A percentile compares a stretch with the other conserved stretches of the same genome.
These are phyloP conservation scores for Drosophila nigricruria DNA, from an alignment of 2,888 invertebrate species.

Conservation along the genomic window DNA sequence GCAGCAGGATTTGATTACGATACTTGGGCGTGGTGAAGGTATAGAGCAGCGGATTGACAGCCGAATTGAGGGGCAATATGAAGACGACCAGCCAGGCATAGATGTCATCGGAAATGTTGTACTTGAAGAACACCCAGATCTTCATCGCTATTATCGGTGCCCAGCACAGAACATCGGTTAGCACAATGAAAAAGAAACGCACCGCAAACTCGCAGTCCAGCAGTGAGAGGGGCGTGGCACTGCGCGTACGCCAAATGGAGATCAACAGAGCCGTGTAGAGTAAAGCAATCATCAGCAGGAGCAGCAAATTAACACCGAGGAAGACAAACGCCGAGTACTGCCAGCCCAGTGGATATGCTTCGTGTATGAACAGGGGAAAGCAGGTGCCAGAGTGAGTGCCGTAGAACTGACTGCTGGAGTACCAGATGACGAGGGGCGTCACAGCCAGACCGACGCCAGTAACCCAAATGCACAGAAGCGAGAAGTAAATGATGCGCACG, in stretches of 20 bases:
- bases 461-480: conserved; percentile 87
- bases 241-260: conserved; percentile 88
- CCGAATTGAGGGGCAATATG: conserved; percentile 89
- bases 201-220: conserved; percentile 89
- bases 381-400: conserved; percentile 89
- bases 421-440: conserved; percentile 88
- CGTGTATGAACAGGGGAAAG: conserved; percentile 90
- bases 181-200: conserved; percentile 89
- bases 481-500: conserved; percentile 86
- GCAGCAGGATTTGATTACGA: conserved; percentile 86
- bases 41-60: conserved; percentile 89
- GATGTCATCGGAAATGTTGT: conserved; percentile 87
- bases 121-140: conserved; percentile 87
- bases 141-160: conserved; percentile 89
- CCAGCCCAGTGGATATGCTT: conserved; percentile 89
- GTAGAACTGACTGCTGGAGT: conserved; percentile 88
- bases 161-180: conserved; percentile 90
- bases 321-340: conserved; percentile 90
- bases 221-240: conserved; percentile 87
- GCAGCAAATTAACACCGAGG: conserved; percentile 88
- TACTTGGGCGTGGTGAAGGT: conserved; percentile 90
- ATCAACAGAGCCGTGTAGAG: conserved; percentile 88
- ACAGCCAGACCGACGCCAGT: conserved; percentile 87
- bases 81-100: conserved; percentile 90
- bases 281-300: conserved; percentile 87